A percentile compares a stretch with the other conserved stretches of the same genome.
phyloP scores from a whole-genome alignment of 2,113 vertebrate species.

The Cromileptes altivelis region DNA sequence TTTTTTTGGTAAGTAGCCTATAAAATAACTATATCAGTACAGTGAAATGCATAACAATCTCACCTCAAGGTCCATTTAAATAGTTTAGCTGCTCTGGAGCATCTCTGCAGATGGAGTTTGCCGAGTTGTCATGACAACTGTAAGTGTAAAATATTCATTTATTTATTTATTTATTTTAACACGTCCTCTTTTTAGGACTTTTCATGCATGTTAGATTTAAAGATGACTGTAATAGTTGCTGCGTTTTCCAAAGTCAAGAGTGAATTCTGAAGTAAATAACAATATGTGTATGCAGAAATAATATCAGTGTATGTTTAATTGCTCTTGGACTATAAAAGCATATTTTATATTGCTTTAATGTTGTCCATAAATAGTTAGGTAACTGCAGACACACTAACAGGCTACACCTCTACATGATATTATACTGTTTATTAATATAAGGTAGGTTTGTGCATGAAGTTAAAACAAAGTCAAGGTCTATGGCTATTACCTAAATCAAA shows the following conservation, averaged over 20 bases:
- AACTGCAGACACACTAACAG: background rate
- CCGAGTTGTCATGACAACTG: too few relatives aligned
- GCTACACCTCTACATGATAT: background rate
- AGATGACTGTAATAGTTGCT: too few relatives aligned
- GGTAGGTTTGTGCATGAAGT: background rate
- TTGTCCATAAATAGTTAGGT: background rate
- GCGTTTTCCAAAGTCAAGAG: background rate
- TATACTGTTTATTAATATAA: background rate
- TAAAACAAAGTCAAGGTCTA: background rate
- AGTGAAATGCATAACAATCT: background rate
- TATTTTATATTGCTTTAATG: background rate
- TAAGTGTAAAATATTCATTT: background rate
- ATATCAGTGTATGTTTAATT: background rate
- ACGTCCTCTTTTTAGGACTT: background rate
- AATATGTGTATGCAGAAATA: too few relatives aligned
- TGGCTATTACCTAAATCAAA: background rate
- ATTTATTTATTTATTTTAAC: background rate
- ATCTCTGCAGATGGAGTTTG: background rate
- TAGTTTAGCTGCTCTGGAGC: background rate
- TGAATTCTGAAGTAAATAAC: background rate
- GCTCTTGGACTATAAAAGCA: background rate
- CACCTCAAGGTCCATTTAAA: background rate
- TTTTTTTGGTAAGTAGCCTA: background rate
- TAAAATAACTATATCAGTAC: background rate
- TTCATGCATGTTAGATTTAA: background rate